phyloP scores from a whole-genome alignment of 2,888 invertebrate species.

The Liodrosophila aerea region DNA sequence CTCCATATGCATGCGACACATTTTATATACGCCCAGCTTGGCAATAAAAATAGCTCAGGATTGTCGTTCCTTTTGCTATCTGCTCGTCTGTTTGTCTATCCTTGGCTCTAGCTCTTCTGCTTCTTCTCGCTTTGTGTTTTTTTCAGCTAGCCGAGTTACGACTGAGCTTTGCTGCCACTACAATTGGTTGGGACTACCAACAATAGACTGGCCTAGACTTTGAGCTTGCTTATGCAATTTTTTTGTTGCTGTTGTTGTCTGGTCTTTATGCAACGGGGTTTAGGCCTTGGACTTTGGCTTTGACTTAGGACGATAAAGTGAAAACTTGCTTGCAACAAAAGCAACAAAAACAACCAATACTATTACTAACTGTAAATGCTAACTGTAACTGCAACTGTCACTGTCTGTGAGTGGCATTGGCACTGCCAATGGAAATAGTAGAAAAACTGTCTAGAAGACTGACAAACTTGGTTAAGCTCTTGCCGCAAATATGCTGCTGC shows the following conservation, averaged over 20 bases:
- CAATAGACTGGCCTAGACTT: constrained; percentile 63
- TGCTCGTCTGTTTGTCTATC: constrained; percentile 29
- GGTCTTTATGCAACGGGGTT: constrained; percentile 60
- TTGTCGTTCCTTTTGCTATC: constrained; percentile 58
- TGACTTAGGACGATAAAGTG: constrained; percentile 64
- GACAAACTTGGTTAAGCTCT: constrained; percentile 39
- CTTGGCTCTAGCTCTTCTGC: neutral
- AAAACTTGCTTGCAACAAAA: constrained; percentile 61
- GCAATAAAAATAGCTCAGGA: constrained; percentile 70
- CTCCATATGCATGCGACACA: constrained; percentile 66
- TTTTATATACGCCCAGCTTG: constrained; percentile 66
- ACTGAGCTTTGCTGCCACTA: constrained; percentile 36
- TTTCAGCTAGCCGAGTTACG: constrained; percentile 60
- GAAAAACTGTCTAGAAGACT: constrained; percentile 30
- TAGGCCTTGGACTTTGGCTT: constrained; percentile 50
- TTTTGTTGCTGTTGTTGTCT: constrained; percentile 40
- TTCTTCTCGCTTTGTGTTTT: constrained; percentile 31
- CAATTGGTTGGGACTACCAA: constrained; percentile 26
- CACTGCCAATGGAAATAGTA: constrained; percentile 18
- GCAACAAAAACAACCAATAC: constrained; percentile 28
- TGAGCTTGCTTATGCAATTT: constrained; percentile 60
- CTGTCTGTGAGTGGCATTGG: constrained; percentile 28
- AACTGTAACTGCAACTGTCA: constrained; percentile 35
- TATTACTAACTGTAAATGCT: constrained; percentile 25
- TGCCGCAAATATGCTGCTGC: constrained; percentile 58